phyloP scores from a whole-genome alignment of 2,888 invertebrate genomes.

The Periphyllus acericola region DNA sequence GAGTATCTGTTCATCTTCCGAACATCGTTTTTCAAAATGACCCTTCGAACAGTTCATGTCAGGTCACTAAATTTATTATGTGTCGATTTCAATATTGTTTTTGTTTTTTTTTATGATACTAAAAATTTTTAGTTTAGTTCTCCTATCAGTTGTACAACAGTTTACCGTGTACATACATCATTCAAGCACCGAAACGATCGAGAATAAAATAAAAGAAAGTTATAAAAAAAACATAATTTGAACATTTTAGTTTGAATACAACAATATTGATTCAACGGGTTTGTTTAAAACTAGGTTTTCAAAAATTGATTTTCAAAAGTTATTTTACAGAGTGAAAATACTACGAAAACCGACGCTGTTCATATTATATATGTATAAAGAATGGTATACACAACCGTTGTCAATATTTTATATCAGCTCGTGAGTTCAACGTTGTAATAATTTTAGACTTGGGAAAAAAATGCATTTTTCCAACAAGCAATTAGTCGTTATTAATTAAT shows the following conservation, averaged over 20 bases:
- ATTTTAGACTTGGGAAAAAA: too few relatives aligned
- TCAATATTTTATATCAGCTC: background rate
- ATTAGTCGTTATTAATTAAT: background rate
- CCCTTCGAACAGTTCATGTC: background rate
- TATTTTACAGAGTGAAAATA: too few relatives aligned
- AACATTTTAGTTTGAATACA: background rate
- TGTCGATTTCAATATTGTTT: background rate
- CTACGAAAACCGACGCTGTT: too few relatives aligned
- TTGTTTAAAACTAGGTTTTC: too few relatives aligned
- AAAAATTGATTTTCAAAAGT: too few relatives aligned
- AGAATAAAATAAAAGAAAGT: background rate
- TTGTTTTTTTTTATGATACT: background rate
- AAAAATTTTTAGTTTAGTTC: background rate
- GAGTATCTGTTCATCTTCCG: background rate
- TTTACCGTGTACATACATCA: background rate
- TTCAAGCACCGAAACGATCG: background rate
- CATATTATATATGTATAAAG: too few relatives aligned
- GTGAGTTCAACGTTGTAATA: background rate
- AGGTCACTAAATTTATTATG: background rate
- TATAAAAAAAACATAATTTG: background rate
- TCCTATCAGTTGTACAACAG: background rate
- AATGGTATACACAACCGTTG: too few relatives aligned
- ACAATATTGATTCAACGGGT: background rate
- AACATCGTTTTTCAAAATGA: background rate
- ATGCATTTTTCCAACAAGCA: background rate